Percentiles rank a stretch among this genome's conserved stretches.
Conservation (phyloP, 1,140 invertebrate genomes). For the Brachionus koreanus region DNA sequence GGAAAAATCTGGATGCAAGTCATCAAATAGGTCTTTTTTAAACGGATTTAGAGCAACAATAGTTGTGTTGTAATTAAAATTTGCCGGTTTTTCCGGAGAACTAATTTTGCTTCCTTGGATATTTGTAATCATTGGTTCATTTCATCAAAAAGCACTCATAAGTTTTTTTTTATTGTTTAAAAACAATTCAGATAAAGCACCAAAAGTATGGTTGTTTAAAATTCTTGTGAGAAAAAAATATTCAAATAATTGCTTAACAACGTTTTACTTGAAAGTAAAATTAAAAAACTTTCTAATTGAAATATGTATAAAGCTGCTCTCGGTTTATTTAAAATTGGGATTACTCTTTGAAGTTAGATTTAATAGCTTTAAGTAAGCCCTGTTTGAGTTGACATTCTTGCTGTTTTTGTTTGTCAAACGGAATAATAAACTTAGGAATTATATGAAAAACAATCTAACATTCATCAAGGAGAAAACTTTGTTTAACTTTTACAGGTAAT, state of each 20-base stretch:
- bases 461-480: background rate
- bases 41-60: conserved; percentile 31
- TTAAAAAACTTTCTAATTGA: background rate
- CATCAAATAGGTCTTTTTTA: conserved; percentile 4
- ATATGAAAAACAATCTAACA: background rate
- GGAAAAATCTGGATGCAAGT: conserved; percentile 8
- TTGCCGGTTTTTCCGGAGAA: conserved; percentile 14
- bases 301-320: background rate
- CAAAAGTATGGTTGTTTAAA: conserved; percentile 7
- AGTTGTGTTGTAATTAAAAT: conserved; percentile 35
- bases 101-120: conserved; percentile 22
- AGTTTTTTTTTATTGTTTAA: background rate
- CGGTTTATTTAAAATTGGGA: background rate
- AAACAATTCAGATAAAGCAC: background rate
- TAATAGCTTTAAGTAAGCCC: conserved; percentile 20
- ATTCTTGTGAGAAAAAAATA: background rate
- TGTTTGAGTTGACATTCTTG: background rate
- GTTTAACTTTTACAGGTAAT: background rate
- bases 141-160: background rate
- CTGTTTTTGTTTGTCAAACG: background rate
- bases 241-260: conserved; percentile 30
- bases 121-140: conserved; percentile 19
- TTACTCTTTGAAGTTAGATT: background rate
- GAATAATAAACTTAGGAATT: background rate
- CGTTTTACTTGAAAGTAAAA: conserved; percentile 14